phyloP scores from a whole-genome alignment of 1,140 invertebrate genomes.

The Aphaenogaster rudis region DNA sequence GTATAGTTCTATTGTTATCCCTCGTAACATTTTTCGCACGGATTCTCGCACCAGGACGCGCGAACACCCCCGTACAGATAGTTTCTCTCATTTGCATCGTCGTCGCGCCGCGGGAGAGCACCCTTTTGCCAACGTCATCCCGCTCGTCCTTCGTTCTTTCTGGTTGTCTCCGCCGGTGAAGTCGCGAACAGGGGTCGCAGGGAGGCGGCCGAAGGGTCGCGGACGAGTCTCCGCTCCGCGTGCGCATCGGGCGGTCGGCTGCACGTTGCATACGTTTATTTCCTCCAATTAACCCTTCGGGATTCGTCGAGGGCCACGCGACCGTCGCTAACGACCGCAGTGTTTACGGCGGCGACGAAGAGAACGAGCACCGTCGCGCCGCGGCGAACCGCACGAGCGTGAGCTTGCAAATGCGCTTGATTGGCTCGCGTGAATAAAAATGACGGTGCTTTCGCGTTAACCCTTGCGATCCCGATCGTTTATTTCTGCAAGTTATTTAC shows the following conservation, averaged over 20 bases:
- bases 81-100: slow-evolving; percentile 58
- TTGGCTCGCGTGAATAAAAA: slow-evolving; percentile 36
- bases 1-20: not conserved
- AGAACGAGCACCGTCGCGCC: slow-evolving; percentile 17
- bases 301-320: slow-evolving; percentile 82
- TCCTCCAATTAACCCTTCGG: slow-evolving; percentile 86
- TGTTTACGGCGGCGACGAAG: slow-evolving; percentile 80
- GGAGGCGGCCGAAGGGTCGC: slow-evolving; percentile 5
- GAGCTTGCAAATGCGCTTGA: slow-evolving; percentile 37
- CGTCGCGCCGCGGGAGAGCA: slow-evolving; percentile 39
- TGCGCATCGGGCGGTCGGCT: slow-evolving; percentile 41
- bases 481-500: slow-evolving; percentile 28
- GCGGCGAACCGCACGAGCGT: slow-evolving; percentile 38
- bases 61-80: slow-evolving; percentile 16
- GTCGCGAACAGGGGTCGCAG: slow-evolving; percentile 30
- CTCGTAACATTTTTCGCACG: not conserved
- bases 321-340: slow-evolving; percentile 85
- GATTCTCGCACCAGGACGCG: slow-evolving; percentile 6
- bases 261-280: slow-evolving; percentile 84
- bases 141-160: slow-evolving; percentile 30
- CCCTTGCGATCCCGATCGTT: not conserved
- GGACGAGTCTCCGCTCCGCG: not conserved
- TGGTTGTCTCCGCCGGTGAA: slow-evolving; percentile 28
- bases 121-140: slow-evolving; percentile 32
- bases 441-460: not conserved